A percentile compares a stretch with the other conserved stretches of the same genome.
Evolutionary conservation across 2,797 vertebrate species (phyloP).

Genomic region (Geotrypetes seraphini): DNA sequence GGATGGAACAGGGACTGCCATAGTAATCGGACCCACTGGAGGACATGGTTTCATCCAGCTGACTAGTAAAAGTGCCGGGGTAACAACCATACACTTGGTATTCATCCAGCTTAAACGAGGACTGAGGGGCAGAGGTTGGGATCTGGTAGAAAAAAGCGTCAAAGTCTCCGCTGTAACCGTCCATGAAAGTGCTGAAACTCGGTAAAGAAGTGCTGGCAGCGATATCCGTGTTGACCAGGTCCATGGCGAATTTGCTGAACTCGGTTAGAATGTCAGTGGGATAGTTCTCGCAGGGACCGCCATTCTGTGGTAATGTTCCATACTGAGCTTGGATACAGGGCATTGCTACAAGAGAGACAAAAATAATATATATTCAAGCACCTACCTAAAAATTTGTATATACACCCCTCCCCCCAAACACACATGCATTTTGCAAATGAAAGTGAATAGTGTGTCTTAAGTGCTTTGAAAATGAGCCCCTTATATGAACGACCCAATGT

Average conservation of each 20-base stretch:
- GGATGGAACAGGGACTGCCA: conserved; percentile 70
- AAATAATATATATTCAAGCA: too few species aligned
- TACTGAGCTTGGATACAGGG: conserved; percentile 88
- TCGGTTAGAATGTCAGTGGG: conserved; percentile 67
- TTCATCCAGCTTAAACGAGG: conserved; percentile 76
- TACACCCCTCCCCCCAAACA: too few species aligned
- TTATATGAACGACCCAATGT: too few species aligned
- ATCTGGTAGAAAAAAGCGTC: conserved; percentile 89
- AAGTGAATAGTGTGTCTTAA: too few species aligned
- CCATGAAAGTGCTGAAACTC: conserved; percentile 80
- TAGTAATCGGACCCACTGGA: conserved; percentile 83
- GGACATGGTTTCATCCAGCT: conserved; percentile 71
- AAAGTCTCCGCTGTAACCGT: conserved; percentile 63
- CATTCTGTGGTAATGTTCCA: conserved; percentile 54
- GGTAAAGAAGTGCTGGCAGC: conserved; percentile 61
- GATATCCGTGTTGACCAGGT: conserved; percentile 53
- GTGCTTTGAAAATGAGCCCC: too few species aligned
- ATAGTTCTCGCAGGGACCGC: conserved; percentile 62
- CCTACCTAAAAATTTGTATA: too few species aligned
- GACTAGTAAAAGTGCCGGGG: conserved; percentile 65
- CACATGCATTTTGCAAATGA: too few species aligned
- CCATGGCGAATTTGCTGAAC: conserved; percentile 65
- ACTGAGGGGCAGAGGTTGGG: conserved; percentile 38
- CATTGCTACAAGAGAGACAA: conserved; percentile 64
- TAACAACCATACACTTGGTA: conserved; percentile 88